These are phyloP conservation scores for Drosophila mercatorum DNA, from an alignment of 2,888 invertebrate species.

Conservation along the genomic window DNA sequence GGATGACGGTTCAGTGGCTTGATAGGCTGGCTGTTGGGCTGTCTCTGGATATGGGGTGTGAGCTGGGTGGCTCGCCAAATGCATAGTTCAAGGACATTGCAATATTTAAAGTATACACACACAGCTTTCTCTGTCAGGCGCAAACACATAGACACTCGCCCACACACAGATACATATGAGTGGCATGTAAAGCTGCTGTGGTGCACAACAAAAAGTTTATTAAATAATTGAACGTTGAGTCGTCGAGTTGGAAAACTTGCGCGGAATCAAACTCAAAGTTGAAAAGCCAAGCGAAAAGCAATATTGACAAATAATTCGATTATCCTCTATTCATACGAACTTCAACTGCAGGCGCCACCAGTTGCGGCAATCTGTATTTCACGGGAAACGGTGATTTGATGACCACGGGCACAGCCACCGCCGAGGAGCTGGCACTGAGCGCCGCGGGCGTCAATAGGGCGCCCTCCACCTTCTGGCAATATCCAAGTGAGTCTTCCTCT, in stretches of 20 bases:
- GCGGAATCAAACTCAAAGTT: background rate
- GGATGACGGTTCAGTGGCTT: constrained; percentile 31
- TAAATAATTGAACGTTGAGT: constrained; percentile 56
- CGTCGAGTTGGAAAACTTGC: constrained; percentile 37
- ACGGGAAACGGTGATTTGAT: constrained; percentile 83
- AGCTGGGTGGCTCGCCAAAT: constrained; percentile 55
- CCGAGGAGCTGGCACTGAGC: constrained; percentile 80
- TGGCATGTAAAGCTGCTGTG: constrained; percentile 42
- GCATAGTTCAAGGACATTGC: constrained; percentile 82
- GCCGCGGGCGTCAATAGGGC: constrained; percentile 78
- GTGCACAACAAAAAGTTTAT: constrained; percentile 65
- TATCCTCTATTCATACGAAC: constrained; percentile 9
- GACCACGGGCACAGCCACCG: constrained; percentile 74
- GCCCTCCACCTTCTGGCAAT: constrained; percentile 90
- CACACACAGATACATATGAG: constrained; percentile 18
- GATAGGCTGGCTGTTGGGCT: constrained; percentile 23
- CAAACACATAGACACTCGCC: constrained; percentile 27
- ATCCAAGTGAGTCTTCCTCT: constrained; percentile 88
- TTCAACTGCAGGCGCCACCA: constrained; percentile 70
- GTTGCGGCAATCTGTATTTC: constrained; percentile 82
- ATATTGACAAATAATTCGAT: constrained; percentile 5
- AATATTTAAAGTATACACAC: constrained; percentile 75
- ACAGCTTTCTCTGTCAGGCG: constrained; percentile 39
- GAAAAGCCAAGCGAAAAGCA: background rate
- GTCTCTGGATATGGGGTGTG: constrained; percentile 18